Percentiles rank a stretch among this genome's conserved stretches.
Conservation (phyloP, 2,888 invertebrate species). For the Rhodophaea formosa region DNA sequence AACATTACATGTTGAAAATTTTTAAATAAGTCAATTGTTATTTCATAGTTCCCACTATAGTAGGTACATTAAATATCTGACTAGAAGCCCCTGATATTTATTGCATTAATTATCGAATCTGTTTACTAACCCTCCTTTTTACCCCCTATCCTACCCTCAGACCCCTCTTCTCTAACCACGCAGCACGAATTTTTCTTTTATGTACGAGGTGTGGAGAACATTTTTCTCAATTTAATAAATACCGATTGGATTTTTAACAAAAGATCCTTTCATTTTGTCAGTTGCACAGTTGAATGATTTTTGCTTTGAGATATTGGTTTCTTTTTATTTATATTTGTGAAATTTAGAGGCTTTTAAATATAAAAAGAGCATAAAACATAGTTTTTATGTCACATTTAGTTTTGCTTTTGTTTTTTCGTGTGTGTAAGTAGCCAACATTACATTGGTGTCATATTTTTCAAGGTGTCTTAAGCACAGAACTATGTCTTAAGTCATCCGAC, state of each 20-base stretch:
- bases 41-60: neutral
- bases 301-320: neutral
- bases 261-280: neutral
- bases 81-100: conserved; percentile 36
- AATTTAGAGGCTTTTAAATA: too few species aligned
- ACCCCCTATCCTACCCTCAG: neutral
- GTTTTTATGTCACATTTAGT: too few species aligned
- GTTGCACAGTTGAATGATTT: neutral
- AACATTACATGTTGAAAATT: neutral
- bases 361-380: too few species aligned
- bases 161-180: neutral
- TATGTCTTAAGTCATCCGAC: too few species aligned
- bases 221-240: conserved; percentile 17
- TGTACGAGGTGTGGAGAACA: too few species aligned
- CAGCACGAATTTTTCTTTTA: too few species aligned
- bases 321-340: too few species aligned
- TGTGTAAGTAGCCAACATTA: too few species aligned
- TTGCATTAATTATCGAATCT: conserved; percentile 46
- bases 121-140: conserved; percentile 29
- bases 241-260: conserved; percentile 14
- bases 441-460: too few species aligned
- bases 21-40: neutral
- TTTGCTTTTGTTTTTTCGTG: too few species aligned
- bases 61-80: conserved; percentile 18
- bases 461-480: too few species aligned